phyloP scores from a whole-genome alignment of 2,113 vertebrate species.

The Micromys minutus region DNA sequence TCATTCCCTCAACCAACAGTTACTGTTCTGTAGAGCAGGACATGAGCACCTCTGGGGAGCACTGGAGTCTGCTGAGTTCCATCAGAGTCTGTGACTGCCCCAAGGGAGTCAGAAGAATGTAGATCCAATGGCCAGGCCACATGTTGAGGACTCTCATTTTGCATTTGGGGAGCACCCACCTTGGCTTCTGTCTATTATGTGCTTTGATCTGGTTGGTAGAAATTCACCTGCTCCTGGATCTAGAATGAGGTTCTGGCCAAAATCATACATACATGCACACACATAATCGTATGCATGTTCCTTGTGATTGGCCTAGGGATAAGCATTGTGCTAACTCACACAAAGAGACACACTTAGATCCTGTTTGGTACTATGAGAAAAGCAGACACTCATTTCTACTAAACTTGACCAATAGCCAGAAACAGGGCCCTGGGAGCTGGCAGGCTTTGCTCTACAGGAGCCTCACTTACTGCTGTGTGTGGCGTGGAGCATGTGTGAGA shows the following conservation, averaged over 20 bases:
- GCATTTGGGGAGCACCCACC: too few relatives aligned
- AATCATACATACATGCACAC: neutral
- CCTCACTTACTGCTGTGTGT: too few relatives aligned
- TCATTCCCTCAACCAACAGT: neutral
- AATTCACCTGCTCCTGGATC: neutral
- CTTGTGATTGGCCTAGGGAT: neutral
- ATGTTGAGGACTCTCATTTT: neutral
- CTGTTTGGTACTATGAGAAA: neutral
- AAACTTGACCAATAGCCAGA: neutral
- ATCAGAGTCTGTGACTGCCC: neutral
- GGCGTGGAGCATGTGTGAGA: neutral
- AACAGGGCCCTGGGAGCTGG: neutral
- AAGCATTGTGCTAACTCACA: accelerated
- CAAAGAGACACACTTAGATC: too few relatives aligned
- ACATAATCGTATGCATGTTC: neutral
- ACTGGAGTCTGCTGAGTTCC: neutral
- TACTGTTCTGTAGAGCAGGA: too few relatives aligned
- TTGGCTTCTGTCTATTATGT: accelerated
- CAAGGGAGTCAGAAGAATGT: neutral
- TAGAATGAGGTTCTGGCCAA: neutral
- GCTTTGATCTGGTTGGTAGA: neutral
- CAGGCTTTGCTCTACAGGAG: neutral
- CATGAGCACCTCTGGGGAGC: neutral
- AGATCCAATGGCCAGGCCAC: accelerated
- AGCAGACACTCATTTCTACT: neutral